These are phyloP conservation scores for Nymphicus hollandicus DNA, from an alignment of 2,113 vertebrate genomes.

Conservation along the genomic window DNA sequence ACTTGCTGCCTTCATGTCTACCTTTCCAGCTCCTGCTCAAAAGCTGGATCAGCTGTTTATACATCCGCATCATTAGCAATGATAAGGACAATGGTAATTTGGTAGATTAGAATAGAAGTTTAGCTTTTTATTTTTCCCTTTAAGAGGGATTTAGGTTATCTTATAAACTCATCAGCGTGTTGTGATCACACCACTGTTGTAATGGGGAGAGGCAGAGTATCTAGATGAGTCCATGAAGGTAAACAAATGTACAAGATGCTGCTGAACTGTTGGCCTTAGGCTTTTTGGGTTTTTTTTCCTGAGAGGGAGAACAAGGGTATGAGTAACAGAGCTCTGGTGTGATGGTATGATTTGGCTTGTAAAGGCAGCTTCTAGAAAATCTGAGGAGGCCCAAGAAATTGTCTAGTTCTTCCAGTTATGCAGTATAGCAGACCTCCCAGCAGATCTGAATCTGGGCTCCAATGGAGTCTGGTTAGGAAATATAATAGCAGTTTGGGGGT, in stretches of 20 bases:
- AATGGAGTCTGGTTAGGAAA: background rate
- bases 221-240: background rate
- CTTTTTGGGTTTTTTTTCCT: background rate
- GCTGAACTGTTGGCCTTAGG: background rate
- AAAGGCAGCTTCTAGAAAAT: background rate
- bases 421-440: background rate
- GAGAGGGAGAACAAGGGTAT: background rate
- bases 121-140: background rate
- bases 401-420: background rate
- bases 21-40: background rate
- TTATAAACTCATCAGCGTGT: background rate
- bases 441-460: background rate
- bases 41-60: background rate
- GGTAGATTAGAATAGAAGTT: background rate
- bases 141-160: background rate
- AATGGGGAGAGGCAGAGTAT: background rate
- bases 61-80: background rate
- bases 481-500: background rate
- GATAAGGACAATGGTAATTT: background rate
- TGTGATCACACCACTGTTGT: background rate
- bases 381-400: background rate
- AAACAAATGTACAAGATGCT: background rate
- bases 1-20: background rate
- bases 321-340: background rate
- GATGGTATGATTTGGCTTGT: background rate